Evolutionary conservation across 2,888 invertebrate genomes (phyloP).

Genomic region (Heteromyza rotundicornis): DNA sequence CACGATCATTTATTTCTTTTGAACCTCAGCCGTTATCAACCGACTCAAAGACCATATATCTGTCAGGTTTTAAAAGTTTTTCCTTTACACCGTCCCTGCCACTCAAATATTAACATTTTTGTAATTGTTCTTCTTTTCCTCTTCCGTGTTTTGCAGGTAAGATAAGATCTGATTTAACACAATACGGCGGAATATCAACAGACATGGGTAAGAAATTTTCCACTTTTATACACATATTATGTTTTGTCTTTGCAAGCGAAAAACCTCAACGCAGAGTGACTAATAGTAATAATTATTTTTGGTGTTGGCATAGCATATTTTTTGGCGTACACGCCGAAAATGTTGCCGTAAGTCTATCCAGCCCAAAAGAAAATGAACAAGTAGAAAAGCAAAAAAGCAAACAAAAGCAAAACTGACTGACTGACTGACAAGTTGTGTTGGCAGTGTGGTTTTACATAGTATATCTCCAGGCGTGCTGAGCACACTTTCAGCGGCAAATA

Average conservation of each 20-base stretch:
- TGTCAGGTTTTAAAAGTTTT: too few species aligned
- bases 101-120: constrained; percentile 3
- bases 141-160: constrained; percentile 51
- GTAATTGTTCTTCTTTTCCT: constrained; percentile 7
- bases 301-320: constrained; percentile 35
- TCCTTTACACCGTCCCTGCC: neutral
- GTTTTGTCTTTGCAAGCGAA: constrained; percentile 32
- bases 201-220: constrained; percentile 60
- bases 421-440: neutral
- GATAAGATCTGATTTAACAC: constrained; percentile 62
- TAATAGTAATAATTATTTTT: neutral
- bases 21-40: neutral
- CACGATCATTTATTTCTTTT: too few species aligned
- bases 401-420: constrained; percentile 22
- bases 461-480: neutral
- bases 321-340: constrained; percentile 10
- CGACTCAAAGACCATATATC: too few species aligned
- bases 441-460: neutral
- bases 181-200: constrained; percentile 61
- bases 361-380: neutral
- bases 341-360: neutral
- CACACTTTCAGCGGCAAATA: constrained; percentile 2
- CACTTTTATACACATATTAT: too few species aligned
- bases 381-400: neutral
- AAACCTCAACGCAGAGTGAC: neutral